Conservation (phyloP, 1,140 invertebrate species). For the Patella vulgata region DNA sequence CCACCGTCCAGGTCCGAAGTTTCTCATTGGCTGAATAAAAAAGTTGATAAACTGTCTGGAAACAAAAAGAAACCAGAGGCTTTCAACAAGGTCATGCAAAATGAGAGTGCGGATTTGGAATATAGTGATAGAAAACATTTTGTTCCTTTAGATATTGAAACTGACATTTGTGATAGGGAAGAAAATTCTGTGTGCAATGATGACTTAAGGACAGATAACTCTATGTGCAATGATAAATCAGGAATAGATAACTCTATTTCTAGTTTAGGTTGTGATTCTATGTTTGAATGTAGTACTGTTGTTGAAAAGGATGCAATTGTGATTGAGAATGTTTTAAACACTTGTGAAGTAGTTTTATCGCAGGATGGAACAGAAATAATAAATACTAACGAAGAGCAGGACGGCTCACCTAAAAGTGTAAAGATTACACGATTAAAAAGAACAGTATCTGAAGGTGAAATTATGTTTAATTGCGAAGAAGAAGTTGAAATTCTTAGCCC, state of each 20-base stretch:
- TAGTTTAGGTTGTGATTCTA: too few species aligned
- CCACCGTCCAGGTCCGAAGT: slow-evolving; percentile 43
- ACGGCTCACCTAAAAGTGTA: neutral
- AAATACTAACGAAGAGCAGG: neutral
- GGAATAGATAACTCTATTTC: too few species aligned
- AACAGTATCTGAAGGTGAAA: slow-evolving; percentile 3
- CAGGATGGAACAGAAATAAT: too few species aligned
- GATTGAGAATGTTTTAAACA: too few species aligned
- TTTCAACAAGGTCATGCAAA: too few species aligned
- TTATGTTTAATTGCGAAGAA: neutral
- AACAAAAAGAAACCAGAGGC: neutral
- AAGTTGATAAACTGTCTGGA: neutral
- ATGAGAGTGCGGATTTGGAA: slow-evolving; percentile 5
- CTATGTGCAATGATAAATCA: too few species aligned
- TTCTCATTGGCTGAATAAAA: slow-evolving; percentile 39
- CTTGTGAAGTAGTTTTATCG: too few species aligned
- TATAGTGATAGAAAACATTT: slow-evolving; percentile 19
- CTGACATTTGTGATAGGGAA: neutral
- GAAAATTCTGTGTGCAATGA: slow-evolving; percentile 2
- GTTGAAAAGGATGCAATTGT: too few species aligned
- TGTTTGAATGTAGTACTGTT: too few species aligned
- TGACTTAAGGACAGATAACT: slow-evolving; percentile 1
- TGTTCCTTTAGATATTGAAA: neutral
- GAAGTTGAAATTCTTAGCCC: slow-evolving; percentile 11
- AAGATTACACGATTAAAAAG: slow-evolving; percentile 10